Evolutionary conservation across 2,113 vertebrate species (phyloP), one percentile per base, ranked within the genome.

Genomic region (Setophaga petechia): DNA sequence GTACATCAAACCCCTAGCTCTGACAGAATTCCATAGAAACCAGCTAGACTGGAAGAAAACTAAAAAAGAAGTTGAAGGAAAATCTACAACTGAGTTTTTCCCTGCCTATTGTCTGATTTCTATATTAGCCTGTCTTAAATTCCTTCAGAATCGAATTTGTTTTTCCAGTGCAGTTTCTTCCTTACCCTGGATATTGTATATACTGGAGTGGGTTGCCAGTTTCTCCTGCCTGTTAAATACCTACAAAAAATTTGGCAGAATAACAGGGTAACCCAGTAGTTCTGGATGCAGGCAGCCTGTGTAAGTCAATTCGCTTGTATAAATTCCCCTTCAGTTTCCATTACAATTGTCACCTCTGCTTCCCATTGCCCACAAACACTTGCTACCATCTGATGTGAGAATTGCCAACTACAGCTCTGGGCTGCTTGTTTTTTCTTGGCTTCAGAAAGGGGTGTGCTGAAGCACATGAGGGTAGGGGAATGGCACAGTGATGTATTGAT

Each of bases 321-420:
- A 46, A 35, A 30, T 84, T 91, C 69, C 59, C 47, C 25, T 93
- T 85, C 43, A 55, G 55, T 77, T 95, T 80, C 72, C 66, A 31
- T 67, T 78, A 23, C 37, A 78, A 58, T 37, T 59, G 58, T 83
- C 75, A 90, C 57, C 69, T 88, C 84, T 66, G 74, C 78, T 92
- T 90, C 46, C 61, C 11, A 10, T 84, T 90, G 79, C 86, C 68
- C 82, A 46, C 72, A 94, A 19, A 54, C 61, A 79, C 63, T 69
- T 62, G 72, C 24, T 90, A 84, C 83, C 88, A 94, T 93, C 89
- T 94, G 83, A 86, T 67, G 68, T 73, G 91, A 86, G 47, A 90
- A 68, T 69, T 93, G 73, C 71, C 58, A 69, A 18, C 31, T 78
- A 75, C 30, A 43, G 83, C 67, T 95, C 61, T 35, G 76, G 68